A percentile compares a stretch with the other conserved stretches of the same genome.
Evolutionary conservation across 2,888 invertebrate genomes (phyloP).

Genomic region (Drosophila histrio): DNA sequence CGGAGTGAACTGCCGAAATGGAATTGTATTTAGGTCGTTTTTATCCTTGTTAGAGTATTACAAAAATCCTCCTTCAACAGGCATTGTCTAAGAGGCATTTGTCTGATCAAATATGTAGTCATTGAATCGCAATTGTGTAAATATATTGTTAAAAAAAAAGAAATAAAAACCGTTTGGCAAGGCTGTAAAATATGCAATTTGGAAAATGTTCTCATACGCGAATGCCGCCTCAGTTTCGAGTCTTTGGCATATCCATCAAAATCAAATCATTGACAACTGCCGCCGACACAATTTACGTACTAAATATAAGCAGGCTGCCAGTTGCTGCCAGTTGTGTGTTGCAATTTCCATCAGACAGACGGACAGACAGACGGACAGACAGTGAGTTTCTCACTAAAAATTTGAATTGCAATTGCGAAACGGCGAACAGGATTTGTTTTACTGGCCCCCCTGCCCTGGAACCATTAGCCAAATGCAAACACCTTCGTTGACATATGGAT

Average conservation of each 20-base stretch:
- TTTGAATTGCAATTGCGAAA: slow-evolving; percentile 52
- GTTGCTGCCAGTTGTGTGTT: slow-evolving; percentile 1
- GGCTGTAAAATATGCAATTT: slow-evolving; percentile 15
- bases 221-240: not conserved
- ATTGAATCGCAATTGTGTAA: not conserved
- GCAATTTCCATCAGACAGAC: slow-evolving; percentile 15
- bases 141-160: not conserved
- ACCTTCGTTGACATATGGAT: slow-evolving; percentile 56
- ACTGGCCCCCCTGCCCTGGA: slow-evolving; percentile 12
- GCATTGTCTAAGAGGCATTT: too few species aligned
- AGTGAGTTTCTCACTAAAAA: slow-evolving; percentile 14
- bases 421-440: slow-evolving; percentile 47
- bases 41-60: too few species aligned
- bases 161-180: not conserved
- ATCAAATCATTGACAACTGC: slow-evolving; percentile 50
- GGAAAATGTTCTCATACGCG: not conserved
- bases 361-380: not conserved
- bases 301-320: slow-evolving; percentile 15
- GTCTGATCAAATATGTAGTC: not conserved
- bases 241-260: slow-evolving; percentile 57
- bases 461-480: slow-evolving; percentile 70
- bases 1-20: not conserved
- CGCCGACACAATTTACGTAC: slow-evolving; percentile 20
- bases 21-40: not conserved
- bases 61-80: too few species aligned